Conservation (phyloP, 1,140 invertebrate genomes). For the Drosophila lini region DNA sequence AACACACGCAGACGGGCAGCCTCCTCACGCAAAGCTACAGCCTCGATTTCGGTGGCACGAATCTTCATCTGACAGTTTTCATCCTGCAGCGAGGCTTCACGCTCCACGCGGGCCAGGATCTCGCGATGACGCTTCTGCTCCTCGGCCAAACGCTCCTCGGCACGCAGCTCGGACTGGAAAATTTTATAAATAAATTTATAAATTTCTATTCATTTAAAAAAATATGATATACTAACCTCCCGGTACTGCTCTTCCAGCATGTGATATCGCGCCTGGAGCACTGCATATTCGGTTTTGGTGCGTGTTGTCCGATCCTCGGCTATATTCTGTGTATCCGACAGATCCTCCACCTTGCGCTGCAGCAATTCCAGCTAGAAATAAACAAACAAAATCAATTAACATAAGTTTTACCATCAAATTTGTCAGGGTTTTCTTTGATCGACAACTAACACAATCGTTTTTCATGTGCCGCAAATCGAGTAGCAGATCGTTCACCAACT, state of each 20-base stretch:
- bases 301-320: slow-evolving; percentile 94
- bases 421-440: not conserved
- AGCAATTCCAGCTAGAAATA: slow-evolving; percentile 92
- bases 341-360: slow-evolving; percentile 94
- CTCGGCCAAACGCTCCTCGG: slow-evolving; percentile 92
- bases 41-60: slow-evolving; percentile 91
- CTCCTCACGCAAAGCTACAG: slow-evolving; percentile 91
- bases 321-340: slow-evolving; percentile 93
- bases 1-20: slow-evolving; percentile 85
- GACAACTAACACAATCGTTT: slow-evolving; percentile 82
- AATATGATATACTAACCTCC: slow-evolving; percentile 88
- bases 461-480: slow-evolving; percentile 77
- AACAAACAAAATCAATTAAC: not conserved
- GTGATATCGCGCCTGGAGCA: slow-evolving; percentile 93
- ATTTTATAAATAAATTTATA: no score
- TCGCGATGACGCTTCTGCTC: slow-evolving; percentile 94
- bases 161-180: slow-evolving; percentile 89
- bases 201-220: no score
- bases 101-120: slow-evolving; percentile 90
- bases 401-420: not conserved
- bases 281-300: slow-evolving; percentile 95
- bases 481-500: slow-evolving; percentile 79
- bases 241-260: slow-evolving; percentile 96
- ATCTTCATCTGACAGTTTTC: slow-evolving; percentile 94
- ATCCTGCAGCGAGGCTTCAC: slow-evolving; percentile 93